These are phyloP conservation scores for Gymnoscelis rufifasciata DNA, from an alignment of 2,888 invertebrate genomes.

Conservation along the genomic window DNA sequence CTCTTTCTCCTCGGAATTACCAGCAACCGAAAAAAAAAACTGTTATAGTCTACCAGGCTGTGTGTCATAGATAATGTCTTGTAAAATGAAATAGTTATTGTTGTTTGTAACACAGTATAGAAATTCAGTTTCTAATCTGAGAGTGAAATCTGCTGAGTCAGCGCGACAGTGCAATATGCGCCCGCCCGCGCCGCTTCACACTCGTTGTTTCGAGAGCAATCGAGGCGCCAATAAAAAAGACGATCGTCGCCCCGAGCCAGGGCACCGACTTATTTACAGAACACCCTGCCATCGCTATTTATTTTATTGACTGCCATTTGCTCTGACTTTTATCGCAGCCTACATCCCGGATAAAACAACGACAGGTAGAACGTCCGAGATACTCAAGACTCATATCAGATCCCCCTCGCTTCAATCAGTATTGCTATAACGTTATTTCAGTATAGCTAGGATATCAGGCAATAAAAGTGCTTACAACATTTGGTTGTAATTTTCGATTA, in stretches of 20 bases:
- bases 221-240: conserved; percentile 79
- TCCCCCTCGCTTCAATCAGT: conserved; percentile 20
- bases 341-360: conserved; percentile 72
- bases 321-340: conserved; percentile 75
- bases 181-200: conserved; percentile 46
- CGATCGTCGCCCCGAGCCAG: conserved; percentile 73
- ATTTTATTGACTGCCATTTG: conserved; percentile 79
- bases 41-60: background rate
- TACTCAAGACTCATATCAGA: conserved; percentile 28
- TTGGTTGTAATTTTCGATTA: conserved; percentile 28
- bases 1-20: too few relatives aligned
- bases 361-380: conserved; percentile 54
- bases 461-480: conserved; percentile 14
- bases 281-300: conserved; percentile 77
- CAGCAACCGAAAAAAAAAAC: too few relatives aligned
- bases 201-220: conserved; percentile 78
- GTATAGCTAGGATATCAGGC: background rate
- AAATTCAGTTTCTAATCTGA: conserved; percentile 65
- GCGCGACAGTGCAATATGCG: conserved; percentile 61
- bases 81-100: background rate
- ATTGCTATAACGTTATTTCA: conserved; percentile 10
- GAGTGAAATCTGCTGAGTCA: conserved; percentile 66
- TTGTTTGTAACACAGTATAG: conserved; percentile 19
- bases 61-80: background rate
- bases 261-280: conserved; percentile 77